Evolutionary conservation across 2,113 vertebrate species (phyloP), one percentile per base, ranked within the genome.

Genomic region (Plestiodon gilberti): DNA sequence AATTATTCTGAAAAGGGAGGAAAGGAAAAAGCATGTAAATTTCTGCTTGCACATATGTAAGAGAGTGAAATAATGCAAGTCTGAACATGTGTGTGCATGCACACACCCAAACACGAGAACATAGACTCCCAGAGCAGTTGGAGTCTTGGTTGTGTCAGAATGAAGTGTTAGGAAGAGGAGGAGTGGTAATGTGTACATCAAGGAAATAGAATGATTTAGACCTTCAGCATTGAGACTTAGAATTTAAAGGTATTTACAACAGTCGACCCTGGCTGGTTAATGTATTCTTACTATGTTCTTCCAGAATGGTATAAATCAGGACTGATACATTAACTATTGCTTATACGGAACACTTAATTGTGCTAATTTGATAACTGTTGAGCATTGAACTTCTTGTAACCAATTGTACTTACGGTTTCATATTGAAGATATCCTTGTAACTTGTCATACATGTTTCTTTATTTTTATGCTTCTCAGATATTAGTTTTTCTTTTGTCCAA

Each of bases 401-500:
- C 43, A 48, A 48, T 48, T 6, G 73, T 87, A 98, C 98, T 98
- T 94, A 99, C 99, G 98, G 99, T 83, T 98, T 99, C 97, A 99
- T 97, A 96, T 96, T 98, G 95, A 99, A 99, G 87, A 99, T 94
- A 94, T 99, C 98, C 15, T 97, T 97, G 80, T 98, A 97, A 1
- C 95, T 97, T 11, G 98, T 82, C 0, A 88, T 86, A 28, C 92
- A 87, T 0, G 94, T 11, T 57, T 99, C 98, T 82, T 97, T 98
- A 93, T 86, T 97, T 77, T 97, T 98, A 86, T 96, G 94, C 35
- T 98, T 98, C 92, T 99, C 98, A 0, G 95, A 92, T 6, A 96
- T 93, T 76, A 98, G 94, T 90, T 98, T 99, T 86, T 99, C 99
- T 95, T 98, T 99, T 17, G 99, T 99, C 99, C 98, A 99, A 43